Evolutionary conservation across 1,140 invertebrate species (phyloP).

Genomic region (Zaprionus gabonicus): DNA sequence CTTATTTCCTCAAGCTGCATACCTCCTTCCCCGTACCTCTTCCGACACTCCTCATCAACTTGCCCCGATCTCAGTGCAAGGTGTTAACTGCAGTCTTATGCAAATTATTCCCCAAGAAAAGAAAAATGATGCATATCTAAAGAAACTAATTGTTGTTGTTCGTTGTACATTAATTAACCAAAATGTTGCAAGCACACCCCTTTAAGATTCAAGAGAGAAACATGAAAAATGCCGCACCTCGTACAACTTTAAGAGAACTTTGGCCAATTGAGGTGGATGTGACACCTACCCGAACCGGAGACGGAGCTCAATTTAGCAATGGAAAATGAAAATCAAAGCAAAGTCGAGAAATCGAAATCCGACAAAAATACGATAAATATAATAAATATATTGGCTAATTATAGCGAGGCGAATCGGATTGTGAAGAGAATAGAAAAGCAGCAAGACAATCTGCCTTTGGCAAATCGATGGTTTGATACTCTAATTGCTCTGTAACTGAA

Average conservation of each 20-base stretch:
- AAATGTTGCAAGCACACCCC: constrained; percentile 20
- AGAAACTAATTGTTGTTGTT: constrained; percentile 56
- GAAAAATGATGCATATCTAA: constrained; percentile 61
- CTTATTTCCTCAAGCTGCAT: neutral
- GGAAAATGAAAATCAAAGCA: constrained; percentile 21
- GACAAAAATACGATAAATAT: constrained; percentile 57
- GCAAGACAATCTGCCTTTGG: too few species aligned
- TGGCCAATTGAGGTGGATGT: constrained; percentile 8
- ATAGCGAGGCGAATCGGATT: constrained; percentile 45
- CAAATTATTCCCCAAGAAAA: constrained; percentile 56
- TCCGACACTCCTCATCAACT: neutral
- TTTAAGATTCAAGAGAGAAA: neutral
- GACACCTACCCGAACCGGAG: constrained; percentile 40
- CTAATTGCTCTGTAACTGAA: too few species aligned
- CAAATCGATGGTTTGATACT: too few species aligned
- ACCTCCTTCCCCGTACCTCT: too few species aligned
- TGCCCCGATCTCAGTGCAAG: constrained; percentile 16
- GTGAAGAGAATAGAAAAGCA: constrained; percentile 6
- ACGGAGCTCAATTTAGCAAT: constrained; percentile 48
- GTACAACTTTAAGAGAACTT: neutral
- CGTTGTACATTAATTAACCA: constrained; percentile 64
- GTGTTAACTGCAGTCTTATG: constrained; percentile 75
- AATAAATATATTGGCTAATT: constrained; percentile 63
- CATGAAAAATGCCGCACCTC: constrained; percentile 49
- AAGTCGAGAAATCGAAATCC: constrained; percentile 16